Conservation (phyloP, 1,140 invertebrate genomes). For the Hyphantria cunea region DNA sequence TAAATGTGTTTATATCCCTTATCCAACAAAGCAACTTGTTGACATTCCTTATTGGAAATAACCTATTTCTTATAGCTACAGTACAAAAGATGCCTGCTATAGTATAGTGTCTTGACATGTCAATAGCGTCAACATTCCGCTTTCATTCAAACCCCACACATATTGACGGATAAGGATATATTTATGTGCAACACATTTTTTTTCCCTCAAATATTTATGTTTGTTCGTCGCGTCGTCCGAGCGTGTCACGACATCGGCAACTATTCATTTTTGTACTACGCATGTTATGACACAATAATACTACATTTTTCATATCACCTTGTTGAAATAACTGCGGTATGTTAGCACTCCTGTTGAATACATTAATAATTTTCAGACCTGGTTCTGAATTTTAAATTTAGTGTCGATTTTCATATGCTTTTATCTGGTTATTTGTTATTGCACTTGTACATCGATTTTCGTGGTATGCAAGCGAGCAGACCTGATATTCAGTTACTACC, state of each 20-base stretch:
- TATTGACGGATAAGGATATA: conserved; percentile 39
- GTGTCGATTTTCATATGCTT: background rate
- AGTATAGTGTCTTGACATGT: too few species aligned
- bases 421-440: background rate
- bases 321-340: conserved; percentile 9
- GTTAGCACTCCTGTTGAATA: conserved; percentile 17
- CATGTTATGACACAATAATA: conserved; percentile 22
- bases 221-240: conserved; percentile 18
- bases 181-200: conserved; percentile 39
- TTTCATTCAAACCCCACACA: conserved; percentile 2
- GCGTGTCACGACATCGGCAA: conserved; percentile 8
- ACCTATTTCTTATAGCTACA: too few species aligned
- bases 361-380: conserved; percentile 14
- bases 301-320: conserved; percentile 21
- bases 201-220: conserved; percentile 33
- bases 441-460: background rate
- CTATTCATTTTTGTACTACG: conserved; percentile 7
- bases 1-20: too few species aligned
- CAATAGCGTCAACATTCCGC: background rate
- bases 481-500: too few species aligned
- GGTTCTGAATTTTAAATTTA: background rate
- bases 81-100: too few species aligned
- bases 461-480: background rate
- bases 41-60: too few species aligned
- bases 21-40: too few species aligned